These are phyloP conservation scores for Trilocha varians DNA, from an alignment of 2,888 invertebrate genomes.

Conservation along the genomic window DNA sequence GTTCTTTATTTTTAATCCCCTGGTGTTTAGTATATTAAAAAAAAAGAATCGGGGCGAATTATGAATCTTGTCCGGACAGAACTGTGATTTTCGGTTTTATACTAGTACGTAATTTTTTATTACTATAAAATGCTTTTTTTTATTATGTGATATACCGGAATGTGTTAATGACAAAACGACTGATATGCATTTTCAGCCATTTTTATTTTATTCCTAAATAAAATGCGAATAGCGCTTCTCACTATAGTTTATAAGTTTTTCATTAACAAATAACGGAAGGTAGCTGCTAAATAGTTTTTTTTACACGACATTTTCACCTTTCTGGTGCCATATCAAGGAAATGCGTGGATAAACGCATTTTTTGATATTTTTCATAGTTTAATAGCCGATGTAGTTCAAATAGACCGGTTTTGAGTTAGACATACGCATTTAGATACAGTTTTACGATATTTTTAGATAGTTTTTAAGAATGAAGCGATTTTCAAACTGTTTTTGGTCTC, in stretches of 20 bases:
- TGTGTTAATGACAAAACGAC: conserved; percentile 43
- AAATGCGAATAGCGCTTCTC: too few species aligned
- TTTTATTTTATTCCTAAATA: too few species aligned
- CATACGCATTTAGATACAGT: conserved; percentile 66
- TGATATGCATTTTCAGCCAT: conserved; percentile 51
- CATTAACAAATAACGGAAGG: neutral
- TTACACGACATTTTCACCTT: conserved; percentile 14
- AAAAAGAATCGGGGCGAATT: conserved; percentile 56
- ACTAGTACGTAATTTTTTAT: conserved; percentile 55
- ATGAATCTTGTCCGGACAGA: conserved; percentile 59
- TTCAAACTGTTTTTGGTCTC: conserved; percentile 40
- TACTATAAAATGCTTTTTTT: conserved; percentile 46
- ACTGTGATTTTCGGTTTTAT: conserved; percentile 71
- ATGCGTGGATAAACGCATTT: conserved; percentile 30
- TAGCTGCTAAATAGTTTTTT: too few species aligned
- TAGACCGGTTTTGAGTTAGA: conserved; percentile 69
- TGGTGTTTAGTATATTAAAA: conserved; percentile 62
- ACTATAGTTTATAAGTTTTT: too few species aligned
- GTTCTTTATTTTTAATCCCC: conserved; percentile 48
- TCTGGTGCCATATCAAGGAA: conserved; percentile 38
- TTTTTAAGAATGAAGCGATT: conserved; percentile 45
- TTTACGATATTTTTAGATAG: conserved; percentile 59
- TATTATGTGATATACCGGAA: conserved; percentile 64
- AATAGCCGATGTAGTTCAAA: conserved; percentile 60
- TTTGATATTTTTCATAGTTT: conserved; percentile 52